Percentiles rank a stretch among this genome's conserved stretches.
Conservation (phyloP, 1,140 invertebrate genomes). For the Temnothorax nylanderi region DNA sequence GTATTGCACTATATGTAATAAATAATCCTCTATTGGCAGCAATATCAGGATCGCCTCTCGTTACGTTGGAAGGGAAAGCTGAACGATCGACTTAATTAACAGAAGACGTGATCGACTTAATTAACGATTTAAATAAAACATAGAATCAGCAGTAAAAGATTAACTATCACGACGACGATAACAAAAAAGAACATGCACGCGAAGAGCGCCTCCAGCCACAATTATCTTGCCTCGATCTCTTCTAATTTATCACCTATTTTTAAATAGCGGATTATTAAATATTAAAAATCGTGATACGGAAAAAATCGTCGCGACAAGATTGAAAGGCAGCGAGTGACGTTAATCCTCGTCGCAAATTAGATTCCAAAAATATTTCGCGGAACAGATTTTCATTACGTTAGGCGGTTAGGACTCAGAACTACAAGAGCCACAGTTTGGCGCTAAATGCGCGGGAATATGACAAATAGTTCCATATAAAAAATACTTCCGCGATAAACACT, state of each 20-base stretch:
- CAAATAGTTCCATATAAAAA: background rate
- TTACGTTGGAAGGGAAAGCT: constrained; percentile 27
- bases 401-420: background rate
- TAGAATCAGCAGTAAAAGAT: constrained; percentile 27
- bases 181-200: background rate
- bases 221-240: background rate
- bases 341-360: background rate
- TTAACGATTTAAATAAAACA: constrained; percentile 32
- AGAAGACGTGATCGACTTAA: constrained; percentile 33
- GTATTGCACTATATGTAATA: constrained; percentile 27
- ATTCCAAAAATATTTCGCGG: background rate
- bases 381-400: background rate
- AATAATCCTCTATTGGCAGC: constrained; percentile 28
- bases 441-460: background rate
- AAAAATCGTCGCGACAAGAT: background rate
- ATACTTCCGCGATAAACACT: constrained; percentile 24
- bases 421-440: background rate
- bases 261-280: background rate
- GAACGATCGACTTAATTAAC: constrained; percentile 29
- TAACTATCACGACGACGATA: background rate
- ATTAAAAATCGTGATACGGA: background rate
- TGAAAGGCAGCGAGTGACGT: background rate
- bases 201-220: background rate
- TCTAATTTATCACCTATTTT: background rate
- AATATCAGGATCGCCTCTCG: constrained; percentile 9